Percentiles rank a stretch among this genome's conserved stretches.
phyloP scores from a whole-genome alignment of 2,888 invertebrate species.

The Tenthredo mesomela region DNA sequence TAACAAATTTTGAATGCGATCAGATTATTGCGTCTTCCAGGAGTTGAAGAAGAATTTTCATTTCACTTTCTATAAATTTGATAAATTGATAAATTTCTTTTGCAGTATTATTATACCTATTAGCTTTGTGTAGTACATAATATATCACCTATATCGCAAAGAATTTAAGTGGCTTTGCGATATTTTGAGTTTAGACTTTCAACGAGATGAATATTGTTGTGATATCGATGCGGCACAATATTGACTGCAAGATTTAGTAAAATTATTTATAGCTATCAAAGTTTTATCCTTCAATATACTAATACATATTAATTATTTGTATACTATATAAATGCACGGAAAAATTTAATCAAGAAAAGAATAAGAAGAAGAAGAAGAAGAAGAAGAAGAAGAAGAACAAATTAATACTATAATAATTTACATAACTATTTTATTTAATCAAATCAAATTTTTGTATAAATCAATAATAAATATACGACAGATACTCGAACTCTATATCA shows the following conservation, averaged over 20 bases:
- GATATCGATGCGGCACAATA: background rate
- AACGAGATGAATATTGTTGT: background rate
- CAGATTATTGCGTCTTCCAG: background rate
- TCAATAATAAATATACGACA: slow-evolving; percentile 68
- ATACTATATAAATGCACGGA: background rate
- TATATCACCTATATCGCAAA: background rate
- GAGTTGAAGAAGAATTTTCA: background rate
- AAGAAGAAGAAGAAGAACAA: slow-evolving; percentile 17
- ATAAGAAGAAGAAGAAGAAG: slow-evolving; percentile 3
- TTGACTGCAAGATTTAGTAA: slow-evolving; percentile 6
- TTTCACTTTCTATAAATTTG: background rate
- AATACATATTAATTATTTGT: background rate
- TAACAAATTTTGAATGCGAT: background rate
- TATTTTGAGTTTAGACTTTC: background rate
- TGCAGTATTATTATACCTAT: background rate
- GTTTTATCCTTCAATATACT: background rate
- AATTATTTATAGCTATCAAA: background rate
- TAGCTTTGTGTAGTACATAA: background rate
- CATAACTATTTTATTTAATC: slow-evolving; percentile 24
- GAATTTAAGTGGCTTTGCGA: background rate
- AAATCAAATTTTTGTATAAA: slow-evolving; percentile 31
- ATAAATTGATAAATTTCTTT: background rate
- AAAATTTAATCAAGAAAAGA: background rate
- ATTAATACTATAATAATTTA: slow-evolving; percentile 32
- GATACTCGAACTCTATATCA: slow-evolving; percentile 18